These are phyloP conservation scores for Campoletis sonorensis DNA, from an alignment of 1,140 invertebrate species.

Conservation along the genomic window DNA sequence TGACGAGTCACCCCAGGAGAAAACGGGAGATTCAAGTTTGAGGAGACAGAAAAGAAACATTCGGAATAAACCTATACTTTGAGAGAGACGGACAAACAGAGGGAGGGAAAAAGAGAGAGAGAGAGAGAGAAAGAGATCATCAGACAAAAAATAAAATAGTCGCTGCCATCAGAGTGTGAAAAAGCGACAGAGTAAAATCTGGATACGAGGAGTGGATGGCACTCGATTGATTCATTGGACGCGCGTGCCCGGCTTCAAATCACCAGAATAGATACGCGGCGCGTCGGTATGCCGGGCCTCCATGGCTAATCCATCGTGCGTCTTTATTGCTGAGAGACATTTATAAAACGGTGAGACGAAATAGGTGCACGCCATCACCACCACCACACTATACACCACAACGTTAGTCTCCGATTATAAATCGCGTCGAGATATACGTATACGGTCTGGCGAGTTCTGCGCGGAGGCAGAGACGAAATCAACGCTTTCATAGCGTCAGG, in stretches of 20 bases:
- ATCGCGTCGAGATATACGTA: constrained; percentile 43
- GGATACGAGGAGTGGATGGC: constrained; percentile 47
- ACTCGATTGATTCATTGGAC: constrained; percentile 70
- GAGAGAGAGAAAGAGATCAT: background rate
- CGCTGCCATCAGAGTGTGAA: constrained; percentile 43
- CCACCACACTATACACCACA: constrained; percentile 34
- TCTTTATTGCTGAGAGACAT: constrained; percentile 70
- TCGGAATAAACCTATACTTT: background rate
- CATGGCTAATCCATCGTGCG: constrained; percentile 69
- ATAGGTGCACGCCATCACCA: constrained; percentile 32
- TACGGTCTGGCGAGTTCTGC: constrained; percentile 14
- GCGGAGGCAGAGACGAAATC: constrained; percentile 22
- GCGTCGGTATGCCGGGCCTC: constrained; percentile 61
- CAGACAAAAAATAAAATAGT: constrained; percentile 6
- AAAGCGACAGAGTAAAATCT: constrained; percentile 44
- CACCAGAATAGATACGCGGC: constrained; percentile 69
- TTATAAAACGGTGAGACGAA: constrained; percentile 65
- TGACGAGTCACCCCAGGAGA: background rate
- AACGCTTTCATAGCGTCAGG: constrained; percentile 22
- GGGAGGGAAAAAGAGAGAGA: background rate
- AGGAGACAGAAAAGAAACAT: constrained; percentile 3
- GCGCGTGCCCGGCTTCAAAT: constrained; percentile 69
- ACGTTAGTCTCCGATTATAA: constrained; percentile 43
- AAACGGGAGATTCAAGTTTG: constrained; percentile 4
- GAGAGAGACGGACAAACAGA: background rate